Evolutionary conservation across 1,140 invertebrate genomes (phyloP).

Genomic region (Zaprionus davidi): DNA sequence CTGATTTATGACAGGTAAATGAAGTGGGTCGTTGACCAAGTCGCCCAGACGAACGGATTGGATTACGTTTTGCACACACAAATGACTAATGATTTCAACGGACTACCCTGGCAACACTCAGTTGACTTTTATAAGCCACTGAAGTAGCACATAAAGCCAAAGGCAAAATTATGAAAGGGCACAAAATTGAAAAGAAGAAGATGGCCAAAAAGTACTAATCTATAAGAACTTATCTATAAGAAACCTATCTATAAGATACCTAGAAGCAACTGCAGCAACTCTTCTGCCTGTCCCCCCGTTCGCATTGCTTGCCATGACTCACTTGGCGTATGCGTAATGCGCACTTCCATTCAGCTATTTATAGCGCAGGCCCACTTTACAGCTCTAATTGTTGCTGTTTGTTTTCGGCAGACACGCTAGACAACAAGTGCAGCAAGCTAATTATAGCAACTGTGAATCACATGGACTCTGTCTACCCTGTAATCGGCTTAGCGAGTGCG

Average conservation of each 20-base stretch:
- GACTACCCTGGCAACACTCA: conserved; percentile 1
- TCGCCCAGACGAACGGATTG: conserved; percentile 13
- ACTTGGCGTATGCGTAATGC: conserved; percentile 39
- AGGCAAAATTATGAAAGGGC: neutral
- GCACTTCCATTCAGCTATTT: conserved; percentile 26
- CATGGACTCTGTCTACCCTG: neutral
- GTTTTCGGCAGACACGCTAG: neutral
- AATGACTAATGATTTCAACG: conserved; percentile 42
- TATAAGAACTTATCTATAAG: too few species aligned
- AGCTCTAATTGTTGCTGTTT: conserved; percentile 25
- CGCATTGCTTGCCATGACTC: conserved; percentile 27
- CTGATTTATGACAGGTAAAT: conserved; percentile 47
- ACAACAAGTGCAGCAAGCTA: conserved; percentile 15
- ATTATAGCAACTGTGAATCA: conserved; percentile 36
- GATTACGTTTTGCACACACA: conserved; percentile 22
- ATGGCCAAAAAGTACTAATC: too few species aligned
- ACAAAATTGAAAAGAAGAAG: neutral
- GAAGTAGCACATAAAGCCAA: neutral
- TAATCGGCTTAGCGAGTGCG: conserved; percentile 28
- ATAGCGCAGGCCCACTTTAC: conserved; percentile 22
- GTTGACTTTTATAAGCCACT: conserved; percentile 6
- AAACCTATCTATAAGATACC: too few species aligned
- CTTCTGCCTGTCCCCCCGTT: neutral
- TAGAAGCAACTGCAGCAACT: neutral
- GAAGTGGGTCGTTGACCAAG: conserved; percentile 29